Conservation (phyloP, 92 coral and sea anemone species). For the Isaurus tuberculatus region DNA sequence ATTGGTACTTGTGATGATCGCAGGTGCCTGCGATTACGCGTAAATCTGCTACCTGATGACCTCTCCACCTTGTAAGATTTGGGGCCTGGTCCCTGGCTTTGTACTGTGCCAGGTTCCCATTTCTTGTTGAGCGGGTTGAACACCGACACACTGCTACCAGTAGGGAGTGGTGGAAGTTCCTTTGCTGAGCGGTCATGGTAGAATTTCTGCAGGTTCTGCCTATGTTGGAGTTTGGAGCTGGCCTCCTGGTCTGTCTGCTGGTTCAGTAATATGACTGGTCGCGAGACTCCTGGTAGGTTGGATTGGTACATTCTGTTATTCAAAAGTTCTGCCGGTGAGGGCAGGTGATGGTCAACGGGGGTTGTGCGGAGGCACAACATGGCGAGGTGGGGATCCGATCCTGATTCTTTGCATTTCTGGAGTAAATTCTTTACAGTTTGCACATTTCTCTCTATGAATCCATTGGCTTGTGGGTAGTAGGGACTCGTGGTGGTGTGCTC, state of each 20-base stretch:
- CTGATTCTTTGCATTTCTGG: slow-evolving; percentile 70
- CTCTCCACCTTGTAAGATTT: no score
- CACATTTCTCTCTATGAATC: slow-evolving; percentile 58
- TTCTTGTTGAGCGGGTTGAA: slow-evolving; percentile 37
- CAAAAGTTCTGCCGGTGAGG: slow-evolving; percentile 64
- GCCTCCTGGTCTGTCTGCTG: slow-evolving; percentile 38
- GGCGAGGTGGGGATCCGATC: slow-evolving; percentile 67
- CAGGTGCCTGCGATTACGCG: no score
- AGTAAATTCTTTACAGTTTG: slow-evolving; percentile 53
- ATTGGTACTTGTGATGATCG: no score
- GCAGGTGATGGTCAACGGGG: slow-evolving; percentile 56
- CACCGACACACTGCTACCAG: neutral
- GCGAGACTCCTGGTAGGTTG: slow-evolving; percentile 62
- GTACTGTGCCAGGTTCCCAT: slow-evolving; percentile 70
- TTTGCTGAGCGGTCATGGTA: slow-evolving; percentile 46
- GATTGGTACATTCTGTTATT: slow-evolving; percentile 62
- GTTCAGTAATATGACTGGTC: slow-evolving; percentile 17
- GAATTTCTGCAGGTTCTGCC: slow-evolving; percentile 57
- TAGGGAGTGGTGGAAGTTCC: slow-evolving; percentile 39
- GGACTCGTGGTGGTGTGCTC: slow-evolving; percentile 52
- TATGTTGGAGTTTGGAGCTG: slow-evolving; percentile 57
- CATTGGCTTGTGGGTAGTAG: slow-evolving; percentile 52
- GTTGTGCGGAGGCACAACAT: slow-evolving; percentile 64
- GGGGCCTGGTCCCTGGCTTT: no score
- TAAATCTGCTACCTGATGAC: no score